phyloP scores from a whole-genome alignment of 2,113 vertebrate species.

The Shinisaurus crocodilurus region DNA sequence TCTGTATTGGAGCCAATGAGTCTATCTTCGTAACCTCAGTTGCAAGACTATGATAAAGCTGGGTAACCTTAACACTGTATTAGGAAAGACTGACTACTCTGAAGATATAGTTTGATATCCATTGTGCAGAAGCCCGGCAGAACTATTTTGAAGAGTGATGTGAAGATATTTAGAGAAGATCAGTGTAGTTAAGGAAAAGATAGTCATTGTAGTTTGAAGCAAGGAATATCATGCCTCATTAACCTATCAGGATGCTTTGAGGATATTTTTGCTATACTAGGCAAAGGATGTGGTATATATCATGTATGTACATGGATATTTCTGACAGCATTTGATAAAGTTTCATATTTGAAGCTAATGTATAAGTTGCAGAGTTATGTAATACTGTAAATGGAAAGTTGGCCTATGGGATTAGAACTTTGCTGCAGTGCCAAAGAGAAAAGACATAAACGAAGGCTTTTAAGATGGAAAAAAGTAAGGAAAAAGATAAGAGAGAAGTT shows the following conservation, averaged over 20 bases:
- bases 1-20: background rate
- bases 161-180: background rate
- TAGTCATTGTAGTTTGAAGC: slow-evolving; percentile 13
- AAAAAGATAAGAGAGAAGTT: slow-evolving; percentile 5
- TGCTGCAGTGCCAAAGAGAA: slow-evolving; percentile 2
- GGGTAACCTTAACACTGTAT: background rate
- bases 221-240: background rate
- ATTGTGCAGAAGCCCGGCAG: background rate
- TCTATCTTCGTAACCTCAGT: background rate
- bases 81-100: background rate
- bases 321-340: slow-evolving; percentile 8
- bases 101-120: background rate
- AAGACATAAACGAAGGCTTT: slow-evolving; percentile 1
- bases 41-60: background rate
- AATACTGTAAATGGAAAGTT: slow-evolving; percentile 29
- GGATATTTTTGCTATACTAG: background rate
- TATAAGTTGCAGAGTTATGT: slow-evolving; percentile 22
- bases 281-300: background rate
- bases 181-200: slow-evolving; percentile 14
- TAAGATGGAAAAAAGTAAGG: background rate
- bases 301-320: background rate
- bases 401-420: slow-evolving; percentile 23
- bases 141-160: slow-evolving; percentile 18
- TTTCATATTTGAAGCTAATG: slow-evolving; percentile 23
- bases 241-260: slow-evolving; percentile 6